A percentile compares a stretch with the other conserved stretches of the same genome.
phyloP scores from a whole-genome alignment of 2,113 vertebrate species.

The Pygathrix nemaeus region DNA sequence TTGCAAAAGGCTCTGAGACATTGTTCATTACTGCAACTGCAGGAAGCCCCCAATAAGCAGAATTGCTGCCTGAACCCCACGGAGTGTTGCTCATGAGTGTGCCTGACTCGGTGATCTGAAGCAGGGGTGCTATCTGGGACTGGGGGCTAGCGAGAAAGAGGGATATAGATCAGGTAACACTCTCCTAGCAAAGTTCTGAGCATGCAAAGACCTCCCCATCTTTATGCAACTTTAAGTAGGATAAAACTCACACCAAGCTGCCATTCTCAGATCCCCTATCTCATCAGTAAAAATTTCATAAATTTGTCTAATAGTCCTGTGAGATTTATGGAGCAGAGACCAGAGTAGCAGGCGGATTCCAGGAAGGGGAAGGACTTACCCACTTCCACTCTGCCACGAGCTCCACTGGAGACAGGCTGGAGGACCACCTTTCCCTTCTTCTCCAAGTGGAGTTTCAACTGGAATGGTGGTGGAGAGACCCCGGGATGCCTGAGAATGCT shows the following conservation, averaged over 20 bases:
- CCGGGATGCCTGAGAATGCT: rapidly evolving
- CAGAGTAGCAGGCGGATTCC: not conserved
- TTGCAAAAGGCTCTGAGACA: not conserved
- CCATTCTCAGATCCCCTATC: not conserved
- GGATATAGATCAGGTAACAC: not conserved
- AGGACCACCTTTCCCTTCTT: too few relatives aligned
- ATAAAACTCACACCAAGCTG: not conserved
- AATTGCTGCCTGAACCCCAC: not conserved
- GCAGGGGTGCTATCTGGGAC: not conserved
- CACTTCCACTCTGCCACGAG: not conserved
- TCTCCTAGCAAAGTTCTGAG: not conserved
- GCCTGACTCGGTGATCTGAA: not conserved
- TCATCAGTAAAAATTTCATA: not conserved
- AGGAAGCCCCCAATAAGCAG: not conserved
- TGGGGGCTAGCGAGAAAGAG: not conserved
- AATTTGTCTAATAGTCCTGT: not conserved
- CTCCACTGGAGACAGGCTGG: not conserved
- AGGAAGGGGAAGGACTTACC: not conserved
- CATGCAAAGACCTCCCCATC: not conserved
- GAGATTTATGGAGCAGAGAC: not conserved
- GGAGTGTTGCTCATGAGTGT: not conserved
- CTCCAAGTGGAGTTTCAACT: not conserved
- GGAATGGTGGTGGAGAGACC: not conserved
- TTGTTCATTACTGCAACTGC: not conserved
- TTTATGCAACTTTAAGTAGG: not conserved